Base-by-base conservation (phyloP, 2,113 vertebrate species). In the Microcebus griseorufus region DNA sequence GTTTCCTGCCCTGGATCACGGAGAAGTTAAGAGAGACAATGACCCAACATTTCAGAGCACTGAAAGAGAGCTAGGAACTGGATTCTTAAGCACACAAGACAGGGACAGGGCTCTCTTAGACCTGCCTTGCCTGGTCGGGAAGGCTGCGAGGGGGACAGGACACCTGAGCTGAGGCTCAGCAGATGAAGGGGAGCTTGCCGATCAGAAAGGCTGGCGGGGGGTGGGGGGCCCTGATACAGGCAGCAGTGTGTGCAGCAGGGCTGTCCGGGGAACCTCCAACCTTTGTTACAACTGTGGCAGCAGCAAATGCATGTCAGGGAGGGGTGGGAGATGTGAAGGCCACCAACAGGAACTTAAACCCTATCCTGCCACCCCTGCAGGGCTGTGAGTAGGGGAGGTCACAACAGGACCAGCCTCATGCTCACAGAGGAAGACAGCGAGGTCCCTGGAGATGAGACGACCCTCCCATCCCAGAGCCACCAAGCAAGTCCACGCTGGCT, bases 391-490 rank as follows among this genome's bases (percentile, higher is more conserved):
- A 51, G 10, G 20, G 17, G 37, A 5, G 23, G 5, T 73, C 18
- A 27, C 1, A 0, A 6, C 13, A 13, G 9, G 16, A 13, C 55
- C 4, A 53, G 53, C 34, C 13, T 82, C 48, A 37, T 67, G 27
- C 48, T 83, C 78, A 39, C 12, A 16, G 65, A 88, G 73, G 48
- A 72, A 70, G 82, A 67, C 76, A 88, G 73, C 27, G 84, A 76
- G 48, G 32, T 11, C 25, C 18, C 69, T 4, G 11, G 84, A 62
- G 6, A 27, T 10, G 27, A 53, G 73, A 62, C 27, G 39, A 73
- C 13, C 62, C 34, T 29, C 42, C 29, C 32, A 14, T 29, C 42
- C 29, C 25, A 18, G 25, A 80, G 42, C 10, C 76, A 34, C 0
- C 2, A n/a, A 48, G 29, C 29, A 37, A 39, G 22, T 39, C 20